Evolutionary conservation across 2,797 vertebrate genomes (phyloP).

Genomic region (Cynopterus sphinx): DNA sequence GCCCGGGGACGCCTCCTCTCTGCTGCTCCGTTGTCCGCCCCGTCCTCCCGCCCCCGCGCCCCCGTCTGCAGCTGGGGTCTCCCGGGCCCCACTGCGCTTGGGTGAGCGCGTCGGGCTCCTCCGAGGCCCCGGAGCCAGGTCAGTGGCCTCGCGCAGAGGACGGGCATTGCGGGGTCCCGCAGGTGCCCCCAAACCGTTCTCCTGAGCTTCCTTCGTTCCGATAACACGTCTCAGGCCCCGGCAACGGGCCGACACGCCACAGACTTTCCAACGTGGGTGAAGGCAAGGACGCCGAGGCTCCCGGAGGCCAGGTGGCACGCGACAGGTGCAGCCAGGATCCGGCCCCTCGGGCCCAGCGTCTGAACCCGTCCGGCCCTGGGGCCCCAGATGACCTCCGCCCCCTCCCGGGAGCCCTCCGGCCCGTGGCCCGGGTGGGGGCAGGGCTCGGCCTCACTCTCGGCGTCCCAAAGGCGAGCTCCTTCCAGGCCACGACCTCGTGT

Average conservation of each 20-base stretch:
- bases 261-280: rapidly evolving
- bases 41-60: not conserved
- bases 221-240: rapidly evolving
- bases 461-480: not conserved
- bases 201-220: not conserved
- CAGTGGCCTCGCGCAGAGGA: rapidly evolving
- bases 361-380: rapidly evolving
- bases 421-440: not conserved
- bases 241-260: not conserved
- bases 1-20: not conserved
- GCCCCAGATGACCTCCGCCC: rapidly evolving
- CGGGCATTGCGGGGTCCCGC: rapidly evolving
- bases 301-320: rapidly evolving
- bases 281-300: rapidly evolving
- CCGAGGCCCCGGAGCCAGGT: rapidly evolving
- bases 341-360: rapidly evolving
- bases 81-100: not conserved
- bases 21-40: rapidly evolving
- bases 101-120: not conserved
- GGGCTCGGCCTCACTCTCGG: rapidly evolving
- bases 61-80: not conserved
- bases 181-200: too few species aligned
- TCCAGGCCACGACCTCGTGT: rapidly evolving
- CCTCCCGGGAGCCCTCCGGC: not conserved
- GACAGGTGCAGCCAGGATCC: not conserved